Evolutionary conservation across 2,888 invertebrate species (phyloP).

Genomic region (Tubulanus polymorphus): DNA sequence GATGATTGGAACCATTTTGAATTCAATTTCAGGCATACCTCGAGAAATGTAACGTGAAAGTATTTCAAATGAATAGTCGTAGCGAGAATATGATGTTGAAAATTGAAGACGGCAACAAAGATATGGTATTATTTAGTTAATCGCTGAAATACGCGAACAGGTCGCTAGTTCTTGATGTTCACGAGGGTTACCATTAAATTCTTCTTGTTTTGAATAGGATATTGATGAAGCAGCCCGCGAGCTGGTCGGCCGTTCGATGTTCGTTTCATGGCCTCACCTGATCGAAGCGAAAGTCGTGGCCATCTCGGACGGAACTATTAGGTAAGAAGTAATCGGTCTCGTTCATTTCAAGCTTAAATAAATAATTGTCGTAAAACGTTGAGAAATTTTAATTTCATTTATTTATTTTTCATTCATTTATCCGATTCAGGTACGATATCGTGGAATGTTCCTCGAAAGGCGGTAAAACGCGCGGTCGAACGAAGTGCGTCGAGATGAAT

Average conservation of each 20-base stretch:
- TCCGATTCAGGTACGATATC: background rate
- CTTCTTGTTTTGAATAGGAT: conserved; percentile 14
- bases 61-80: conserved; percentile 81
- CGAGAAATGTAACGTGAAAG: conserved; percentile 70
- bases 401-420: background rate
- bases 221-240: conserved; percentile 60
- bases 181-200: background rate
- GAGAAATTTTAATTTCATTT: background rate
- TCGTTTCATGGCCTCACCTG: conserved; percentile 90
- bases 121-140: conserved; percentile 19
- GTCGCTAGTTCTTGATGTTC: background rate
- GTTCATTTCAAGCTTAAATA: background rate
- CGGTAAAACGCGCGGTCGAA: too few relatives aligned
- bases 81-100: conserved; percentile 78
- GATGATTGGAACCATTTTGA: background rate
- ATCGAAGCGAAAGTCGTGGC: conserved; percentile 69
- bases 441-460: background rate
- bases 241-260: conserved; percentile 70
- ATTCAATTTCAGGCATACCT: conserved; percentile 61
- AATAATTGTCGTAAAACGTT: background rate
- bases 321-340: conserved; percentile 25
- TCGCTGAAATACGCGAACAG: background rate
- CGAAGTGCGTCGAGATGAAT: conserved; percentile 15
- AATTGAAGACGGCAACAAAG: conserved; percentile 53
- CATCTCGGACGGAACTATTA: conserved; percentile 60